Conservation (phyloP, 2,888 invertebrate genomes). For the Synergus japonicus region DNA sequence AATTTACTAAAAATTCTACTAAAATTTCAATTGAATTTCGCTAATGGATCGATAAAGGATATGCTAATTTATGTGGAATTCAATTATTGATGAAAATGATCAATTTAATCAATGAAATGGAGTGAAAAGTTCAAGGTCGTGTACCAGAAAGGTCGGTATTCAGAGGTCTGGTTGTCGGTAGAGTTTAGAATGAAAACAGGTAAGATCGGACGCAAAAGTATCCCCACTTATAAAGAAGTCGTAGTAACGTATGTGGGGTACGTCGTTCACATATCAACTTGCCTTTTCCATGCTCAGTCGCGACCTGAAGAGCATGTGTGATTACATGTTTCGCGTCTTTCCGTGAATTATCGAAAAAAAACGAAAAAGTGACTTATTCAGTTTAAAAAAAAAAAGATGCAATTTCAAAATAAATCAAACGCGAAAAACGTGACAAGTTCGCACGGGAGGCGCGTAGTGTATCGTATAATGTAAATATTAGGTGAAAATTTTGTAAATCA, state of each 20-base stretch:
- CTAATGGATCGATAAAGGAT: too few species aligned
- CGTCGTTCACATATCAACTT: conserved; percentile 67
- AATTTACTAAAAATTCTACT: not conserved
- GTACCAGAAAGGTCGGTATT: conserved; percentile 13
- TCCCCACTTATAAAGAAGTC: conserved; percentile 66
- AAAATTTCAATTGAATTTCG: too few species aligned
- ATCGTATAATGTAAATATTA: not conserved
- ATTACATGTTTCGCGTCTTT: conserved; percentile 55
- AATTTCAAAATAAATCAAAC: not conserved
- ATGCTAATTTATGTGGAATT: too few species aligned
- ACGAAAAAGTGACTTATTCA: not conserved
- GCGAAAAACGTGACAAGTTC: not conserved
- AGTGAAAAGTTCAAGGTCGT: conserved; percentile 34
- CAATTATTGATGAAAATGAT: not conserved
- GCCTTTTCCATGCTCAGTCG: conserved; percentile 66
- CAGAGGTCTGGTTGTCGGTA: not conserved
- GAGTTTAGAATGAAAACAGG: conserved; percentile 49
- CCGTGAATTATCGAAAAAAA: conserved; percentile 1
- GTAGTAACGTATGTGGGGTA: conserved; percentile 65
- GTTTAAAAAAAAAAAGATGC: not conserved
- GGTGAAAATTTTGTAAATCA: too few species aligned
- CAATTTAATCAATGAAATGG: conserved; percentile 23
- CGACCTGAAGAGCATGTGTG: conserved; percentile 60
- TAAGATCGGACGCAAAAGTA: conserved; percentile 55
- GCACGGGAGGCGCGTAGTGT: not conserved